phyloP scores from a whole-genome alignment of 2,888 invertebrate species.

The Rhaphigaster nebulosa region DNA sequence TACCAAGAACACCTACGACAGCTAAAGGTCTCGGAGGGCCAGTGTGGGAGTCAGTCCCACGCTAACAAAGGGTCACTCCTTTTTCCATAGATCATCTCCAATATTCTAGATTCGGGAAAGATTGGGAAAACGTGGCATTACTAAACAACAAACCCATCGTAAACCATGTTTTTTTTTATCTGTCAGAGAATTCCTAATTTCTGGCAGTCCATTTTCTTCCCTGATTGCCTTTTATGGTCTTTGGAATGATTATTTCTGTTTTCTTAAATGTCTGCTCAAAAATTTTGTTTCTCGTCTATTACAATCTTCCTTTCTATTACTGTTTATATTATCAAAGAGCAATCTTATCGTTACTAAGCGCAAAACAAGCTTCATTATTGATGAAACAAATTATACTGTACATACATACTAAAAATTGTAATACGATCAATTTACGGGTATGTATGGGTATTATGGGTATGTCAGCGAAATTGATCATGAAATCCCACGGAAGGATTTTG shows the following conservation, averaged over 20 bases:
- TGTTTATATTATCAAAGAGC: not conserved
- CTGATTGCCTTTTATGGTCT: not conserved
- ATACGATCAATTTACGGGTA: too few species aligned
- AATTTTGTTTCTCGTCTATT: too few species aligned
- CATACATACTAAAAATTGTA: too few species aligned
- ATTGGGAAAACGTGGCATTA: constrained; percentile 3
- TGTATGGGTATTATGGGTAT: too few species aligned
- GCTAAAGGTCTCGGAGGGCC: not conserved
- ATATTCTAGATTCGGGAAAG: constrained; percentile 6
- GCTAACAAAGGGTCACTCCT: not conserved
- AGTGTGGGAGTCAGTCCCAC: not conserved
- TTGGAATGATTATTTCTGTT: not conserved
- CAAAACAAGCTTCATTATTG: too few species aligned
- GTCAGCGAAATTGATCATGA: too few species aligned
- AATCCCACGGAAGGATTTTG: too few species aligned
- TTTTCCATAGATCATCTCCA: not conserved
- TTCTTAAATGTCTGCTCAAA: not conserved
- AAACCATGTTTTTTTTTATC: not conserved
- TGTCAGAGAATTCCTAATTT: not conserved
- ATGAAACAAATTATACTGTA: too few species aligned
- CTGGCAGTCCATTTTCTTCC: not conserved
- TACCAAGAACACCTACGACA: not conserved
- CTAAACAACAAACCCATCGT: not conserved
- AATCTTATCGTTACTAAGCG: too few species aligned
- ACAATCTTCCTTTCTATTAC: not conserved